Evolutionary conservation across 2,888 invertebrate genomes (phyloP).

Genomic region (Netelia fuscicornis): DNA sequence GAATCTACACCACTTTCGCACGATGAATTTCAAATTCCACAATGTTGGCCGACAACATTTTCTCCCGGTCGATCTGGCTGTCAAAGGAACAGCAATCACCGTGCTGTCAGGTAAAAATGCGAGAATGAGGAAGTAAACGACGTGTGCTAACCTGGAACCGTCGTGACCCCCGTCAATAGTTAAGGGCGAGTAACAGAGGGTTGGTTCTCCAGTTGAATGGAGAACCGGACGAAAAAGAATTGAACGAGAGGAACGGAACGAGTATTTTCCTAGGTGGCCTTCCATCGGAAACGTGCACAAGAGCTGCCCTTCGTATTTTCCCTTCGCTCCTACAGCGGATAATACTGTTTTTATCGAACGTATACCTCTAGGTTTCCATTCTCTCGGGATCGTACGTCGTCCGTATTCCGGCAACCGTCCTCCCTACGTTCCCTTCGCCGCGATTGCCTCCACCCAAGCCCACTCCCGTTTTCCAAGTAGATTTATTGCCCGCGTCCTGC

Average conservation of each 20-base stretch:
- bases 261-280: not conserved
- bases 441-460: not conserved
- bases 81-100: too few species aligned
- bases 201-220: not conserved
- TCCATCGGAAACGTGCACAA: not conserved
- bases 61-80: too few species aligned
- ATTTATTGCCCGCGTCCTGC: conserved; percentile 51
- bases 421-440: not conserved
- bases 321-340: conserved; percentile 8
- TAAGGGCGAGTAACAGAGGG: too few species aligned
- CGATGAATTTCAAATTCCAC: too few species aligned
- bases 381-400: conserved; percentile 36
- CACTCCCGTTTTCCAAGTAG: conserved; percentile 22
- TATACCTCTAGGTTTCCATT: conserved; percentile 15
- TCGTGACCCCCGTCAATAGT: too few species aligned
- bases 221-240: not conserved
- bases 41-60: too few species aligned
- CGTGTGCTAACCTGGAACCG: too few species aligned
- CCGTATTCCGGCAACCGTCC: not conserved
- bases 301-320: conserved; percentile 27
- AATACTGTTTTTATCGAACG: not conserved
- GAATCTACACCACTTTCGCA: too few species aligned
- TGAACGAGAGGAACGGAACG: not conserved
- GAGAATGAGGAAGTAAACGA: too few species aligned
- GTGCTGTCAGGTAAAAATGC: too few species aligned